Evolutionary conservation across 1,140 invertebrate genomes (phyloP).

Genomic region (Scylla paramamosain): DNA sequence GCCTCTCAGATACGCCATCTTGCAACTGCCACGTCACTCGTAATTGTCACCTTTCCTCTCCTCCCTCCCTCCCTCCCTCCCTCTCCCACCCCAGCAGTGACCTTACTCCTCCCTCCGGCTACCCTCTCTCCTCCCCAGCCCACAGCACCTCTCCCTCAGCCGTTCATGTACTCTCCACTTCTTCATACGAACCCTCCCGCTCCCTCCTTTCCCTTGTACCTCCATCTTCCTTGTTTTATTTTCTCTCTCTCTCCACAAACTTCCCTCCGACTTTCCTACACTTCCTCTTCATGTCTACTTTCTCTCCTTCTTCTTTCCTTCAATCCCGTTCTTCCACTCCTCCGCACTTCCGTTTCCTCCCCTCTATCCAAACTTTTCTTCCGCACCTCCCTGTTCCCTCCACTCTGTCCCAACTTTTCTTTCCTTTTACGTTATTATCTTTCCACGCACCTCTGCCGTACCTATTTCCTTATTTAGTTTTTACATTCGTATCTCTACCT

Average conservation of each 20-base stretch:
- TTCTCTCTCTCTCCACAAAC: not conserved
- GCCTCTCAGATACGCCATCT: not conserved
- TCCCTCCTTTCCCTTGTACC: not conserved
- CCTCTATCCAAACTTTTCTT: no score
- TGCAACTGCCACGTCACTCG: not conserved
- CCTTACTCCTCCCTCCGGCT: no score
- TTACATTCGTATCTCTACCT: not conserved
- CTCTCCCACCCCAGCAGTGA: not conserved
- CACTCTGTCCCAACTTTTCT: no score
- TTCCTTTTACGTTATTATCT: no score
- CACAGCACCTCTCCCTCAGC: no score
- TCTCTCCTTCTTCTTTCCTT: not conserved
- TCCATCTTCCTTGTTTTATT: not conserved
- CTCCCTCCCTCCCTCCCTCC: not conserved
- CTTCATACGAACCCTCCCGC: not conserved
- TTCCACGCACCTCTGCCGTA: no score
- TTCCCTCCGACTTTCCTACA: no score
- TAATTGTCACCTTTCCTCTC: not conserved
- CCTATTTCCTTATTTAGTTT: no score
- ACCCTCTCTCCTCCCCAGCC: not conserved
- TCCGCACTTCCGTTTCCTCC: no score
- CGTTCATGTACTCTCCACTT: no score
- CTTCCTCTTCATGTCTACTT: not conserved
- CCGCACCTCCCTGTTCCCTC: no score
- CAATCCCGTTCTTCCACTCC: not conserved